Conservation (phyloP, 2,113 vertebrate species). For the Grus americana region DNA sequence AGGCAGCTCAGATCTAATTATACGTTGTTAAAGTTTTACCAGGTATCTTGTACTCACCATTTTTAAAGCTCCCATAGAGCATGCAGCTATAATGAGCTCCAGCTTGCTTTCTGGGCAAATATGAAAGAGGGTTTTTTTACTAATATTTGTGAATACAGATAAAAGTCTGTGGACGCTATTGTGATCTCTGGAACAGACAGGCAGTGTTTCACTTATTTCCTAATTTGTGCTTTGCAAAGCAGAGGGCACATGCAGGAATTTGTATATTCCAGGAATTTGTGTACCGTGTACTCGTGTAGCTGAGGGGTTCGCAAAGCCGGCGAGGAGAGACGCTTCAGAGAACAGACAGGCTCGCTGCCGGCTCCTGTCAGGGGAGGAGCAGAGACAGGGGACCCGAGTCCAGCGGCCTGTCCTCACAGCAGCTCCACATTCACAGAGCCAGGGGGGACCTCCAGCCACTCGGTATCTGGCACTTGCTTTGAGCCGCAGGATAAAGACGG, state of each 20-base stretch:
- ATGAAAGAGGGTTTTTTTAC: not conserved
- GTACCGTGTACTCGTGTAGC: not conserved
- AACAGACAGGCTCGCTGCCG: too few species aligned
- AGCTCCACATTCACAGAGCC: not conserved
- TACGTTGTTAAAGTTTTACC: conserved; percentile 24
- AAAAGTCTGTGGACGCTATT: not conserved
- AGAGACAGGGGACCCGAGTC: not conserved
- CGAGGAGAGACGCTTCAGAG: not conserved
- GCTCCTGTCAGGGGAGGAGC: not conserved
- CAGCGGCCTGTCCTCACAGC: not conserved
- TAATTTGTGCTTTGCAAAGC: not conserved
- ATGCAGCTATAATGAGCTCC: not conserved
- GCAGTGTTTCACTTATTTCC: not conserved
- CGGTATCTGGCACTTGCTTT: not conserved
- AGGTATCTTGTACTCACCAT: not conserved
- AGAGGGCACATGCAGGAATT: not conserved
- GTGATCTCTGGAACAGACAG: not conserved
- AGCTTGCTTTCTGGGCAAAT: not conserved
- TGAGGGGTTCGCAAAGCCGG: not conserved
- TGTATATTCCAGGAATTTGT: not conserved
- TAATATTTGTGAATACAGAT: not conserved
- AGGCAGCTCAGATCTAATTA: not conserved
- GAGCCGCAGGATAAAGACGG: not conserved
- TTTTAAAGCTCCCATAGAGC: conserved; percentile 19
- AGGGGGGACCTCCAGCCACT: not conserved